Base-by-base conservation (phyloP, 1,140 invertebrate species). In the Micrasema minimum region DNA sequence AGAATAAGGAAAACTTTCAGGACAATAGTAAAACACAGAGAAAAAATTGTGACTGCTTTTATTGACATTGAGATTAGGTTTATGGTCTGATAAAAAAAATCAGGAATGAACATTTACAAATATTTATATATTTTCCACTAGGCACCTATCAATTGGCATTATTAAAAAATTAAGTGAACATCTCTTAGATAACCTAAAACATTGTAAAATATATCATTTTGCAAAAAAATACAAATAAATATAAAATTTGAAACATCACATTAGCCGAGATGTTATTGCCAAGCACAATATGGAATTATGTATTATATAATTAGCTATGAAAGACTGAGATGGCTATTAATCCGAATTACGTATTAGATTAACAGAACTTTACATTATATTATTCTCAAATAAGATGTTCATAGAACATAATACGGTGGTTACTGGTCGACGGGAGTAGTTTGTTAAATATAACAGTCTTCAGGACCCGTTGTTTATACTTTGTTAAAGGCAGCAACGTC, bases 401-500 rank as follows among this genome's bases (percentile, higher is more conserved):
- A 64, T 46, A 64, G 59, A 64, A 64, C 59, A 64, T 45, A 62
- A 62, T 45, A 38, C 23, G 12, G 23, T 18, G 11, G 22, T 41
- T 26, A 41, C 18, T 16, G 16, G 55, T 59, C 22, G 37, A 59
- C 55, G 22, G 12, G 31, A 6, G 22, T 10, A 41, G 18, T 53
- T 22, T 11, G 12, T 59, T 12, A 18, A 38, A 59, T 18, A 11
- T 38, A 59, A 59, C 55, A 59, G 46, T 66, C 50, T 67, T 67
- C 37, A 35, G 18, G 12, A 16, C 14, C 12, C 31, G 9, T 59
- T 48, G 16, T 22, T 53, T 69, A 75, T 26, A 96, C 92, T 83
- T 96, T 96, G 80, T 96, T 96, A 83, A 96, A 96, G 46, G 93
- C 93, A 76, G 92, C 93, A 79, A 96, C 92, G 81, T 96, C 94